Conservation (phyloP, 2,888 invertebrate genomes). For the Tachina grossa region DNA sequence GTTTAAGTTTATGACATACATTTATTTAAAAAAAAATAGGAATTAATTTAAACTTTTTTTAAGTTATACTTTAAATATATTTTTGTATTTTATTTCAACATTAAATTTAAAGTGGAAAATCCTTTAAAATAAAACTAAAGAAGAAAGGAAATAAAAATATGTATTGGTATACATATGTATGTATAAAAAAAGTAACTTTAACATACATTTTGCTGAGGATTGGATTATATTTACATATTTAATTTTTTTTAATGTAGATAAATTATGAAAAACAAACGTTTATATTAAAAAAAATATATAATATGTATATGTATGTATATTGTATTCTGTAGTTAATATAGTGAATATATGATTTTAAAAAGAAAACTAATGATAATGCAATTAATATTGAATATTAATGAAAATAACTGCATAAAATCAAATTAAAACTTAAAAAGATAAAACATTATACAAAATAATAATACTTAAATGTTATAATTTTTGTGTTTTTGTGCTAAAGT, state of each 20-base stretch:
- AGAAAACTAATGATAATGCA: constrained; percentile 46
- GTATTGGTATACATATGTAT: constrained; percentile 18
- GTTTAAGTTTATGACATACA: constrained; percentile 65
- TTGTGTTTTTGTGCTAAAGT: constrained; percentile 25
- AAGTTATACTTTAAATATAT: constrained; percentile 66
- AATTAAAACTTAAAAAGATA: constrained; percentile 50
- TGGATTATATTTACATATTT: constrained; percentile 63
- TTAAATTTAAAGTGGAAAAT: constrained; percentile 54
- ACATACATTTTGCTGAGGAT: constrained; percentile 31
- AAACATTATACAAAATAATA: constrained; percentile 66
- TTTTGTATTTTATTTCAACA: constrained; percentile 62
- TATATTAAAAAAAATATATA: constrained; percentile 53
- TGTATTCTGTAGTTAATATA: constrained; percentile 28
- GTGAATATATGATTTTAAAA: constrained; percentile 45
- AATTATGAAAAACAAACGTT: constrained; percentile 64
- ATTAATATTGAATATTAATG: constrained; percentile 46
- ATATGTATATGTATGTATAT: constrained; percentile 54
- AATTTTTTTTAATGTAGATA: constrained; percentile 42
- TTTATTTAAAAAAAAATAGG: constrained; percentile 68
- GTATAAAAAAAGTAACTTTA: constrained; percentile 39
- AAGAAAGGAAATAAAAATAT: constrained; percentile 41
- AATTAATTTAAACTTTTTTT: constrained; percentile 64
- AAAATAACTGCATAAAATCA: constrained; percentile 58
- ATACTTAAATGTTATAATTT: constrained; percentile 66
- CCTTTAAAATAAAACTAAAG: constrained; percentile 57